Percentiles rank a stretch among this genome's conserved stretches.
phyloP scores from a whole-genome alignment of 1,140 invertebrate genomes.

The Microplitis demolitor region DNA sequence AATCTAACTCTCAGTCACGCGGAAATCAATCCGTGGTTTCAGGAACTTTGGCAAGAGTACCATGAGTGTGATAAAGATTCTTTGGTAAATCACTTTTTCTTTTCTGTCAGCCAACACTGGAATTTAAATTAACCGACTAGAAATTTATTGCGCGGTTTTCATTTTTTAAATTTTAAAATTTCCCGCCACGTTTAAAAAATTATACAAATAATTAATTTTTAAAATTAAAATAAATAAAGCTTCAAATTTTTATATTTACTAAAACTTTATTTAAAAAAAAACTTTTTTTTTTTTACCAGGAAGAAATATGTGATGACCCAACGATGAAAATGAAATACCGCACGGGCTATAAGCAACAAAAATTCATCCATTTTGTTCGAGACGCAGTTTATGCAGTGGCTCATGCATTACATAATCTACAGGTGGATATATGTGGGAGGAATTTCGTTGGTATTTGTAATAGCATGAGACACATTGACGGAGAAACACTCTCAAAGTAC shows the following conservation, averaged over 20 bases:
- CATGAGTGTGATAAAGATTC: conserved; percentile 55
- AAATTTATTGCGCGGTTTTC: too few relatives aligned
- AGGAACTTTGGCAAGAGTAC: conserved; percentile 70
- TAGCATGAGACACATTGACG: conserved; percentile 58
- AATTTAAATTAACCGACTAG: too few relatives aligned
- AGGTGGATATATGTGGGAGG: conserved; percentile 51
- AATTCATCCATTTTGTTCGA: conserved; percentile 64
- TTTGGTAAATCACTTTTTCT: not conserved
- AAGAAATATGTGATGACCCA: conserved; percentile 12
- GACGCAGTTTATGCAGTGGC: conserved; percentile 66
- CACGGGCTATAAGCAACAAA: conserved; percentile 56
- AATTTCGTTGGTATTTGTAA: conserved; percentile 53
- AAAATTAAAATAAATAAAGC: not conserved
- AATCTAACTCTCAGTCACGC: conserved; percentile 49
- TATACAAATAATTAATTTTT: too few relatives aligned
- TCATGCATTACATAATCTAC: conserved; percentile 61
- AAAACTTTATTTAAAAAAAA: too few relatives aligned
- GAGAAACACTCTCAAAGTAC: conserved; percentile 50
- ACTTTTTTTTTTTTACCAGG: conserved; percentile 3
- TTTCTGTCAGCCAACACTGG: too few relatives aligned
- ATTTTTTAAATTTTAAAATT: too few relatives aligned
- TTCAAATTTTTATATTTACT: not conserved
- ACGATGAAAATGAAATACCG: conserved; percentile 24
- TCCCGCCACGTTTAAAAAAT: too few relatives aligned
- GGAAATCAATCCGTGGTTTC: conserved; percentile 65